phyloP scores from a whole-genome alignment of 2,797 vertebrate species.

The Mormyrops boulengeri region DNA sequence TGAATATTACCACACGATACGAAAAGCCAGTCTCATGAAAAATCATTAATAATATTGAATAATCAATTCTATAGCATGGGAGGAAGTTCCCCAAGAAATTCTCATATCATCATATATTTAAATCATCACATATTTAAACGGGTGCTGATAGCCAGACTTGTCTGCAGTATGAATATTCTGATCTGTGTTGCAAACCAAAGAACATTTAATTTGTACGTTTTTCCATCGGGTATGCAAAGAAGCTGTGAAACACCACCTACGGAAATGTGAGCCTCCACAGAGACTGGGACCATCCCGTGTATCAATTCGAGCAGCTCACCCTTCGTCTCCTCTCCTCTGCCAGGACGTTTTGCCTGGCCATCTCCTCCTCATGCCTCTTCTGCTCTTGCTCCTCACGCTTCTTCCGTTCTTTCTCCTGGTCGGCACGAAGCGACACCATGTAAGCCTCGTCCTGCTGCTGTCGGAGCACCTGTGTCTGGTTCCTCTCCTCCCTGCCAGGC shows the following conservation, averaged over 20 bases:
- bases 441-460: conserved; percentile 98
- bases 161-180: neutral
- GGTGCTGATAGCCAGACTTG: neutral
- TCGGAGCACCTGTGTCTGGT: conserved; percentile 92
- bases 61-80: neutral
- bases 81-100: neutral
- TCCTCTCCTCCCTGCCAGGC: conserved; percentile 84
- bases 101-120: neutral
- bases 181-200: neutral
- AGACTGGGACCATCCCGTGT: neutral
- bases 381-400: conserved; percentile 88
- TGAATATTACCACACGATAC: neutral
- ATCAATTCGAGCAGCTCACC: conserved; percentile 54
- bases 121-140: neutral
- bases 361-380: conserved; percentile 83
- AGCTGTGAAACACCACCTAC: neutral
- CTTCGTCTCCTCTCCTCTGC: conserved; percentile 82
- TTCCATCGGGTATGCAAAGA: neutral
- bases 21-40: neutral
- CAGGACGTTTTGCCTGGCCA: conserved; percentile 76
- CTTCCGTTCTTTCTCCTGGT: conserved; percentile 95
- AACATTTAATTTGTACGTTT: neutral
- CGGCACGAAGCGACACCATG: conserved; percentile 80
- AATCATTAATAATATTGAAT: neutral
- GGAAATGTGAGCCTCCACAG: neutral